Evolutionary conservation across 37 sponge, comb jelly and placozoan genomes (phyloP).

Genomic region (Axinella damicornis): DNA sequence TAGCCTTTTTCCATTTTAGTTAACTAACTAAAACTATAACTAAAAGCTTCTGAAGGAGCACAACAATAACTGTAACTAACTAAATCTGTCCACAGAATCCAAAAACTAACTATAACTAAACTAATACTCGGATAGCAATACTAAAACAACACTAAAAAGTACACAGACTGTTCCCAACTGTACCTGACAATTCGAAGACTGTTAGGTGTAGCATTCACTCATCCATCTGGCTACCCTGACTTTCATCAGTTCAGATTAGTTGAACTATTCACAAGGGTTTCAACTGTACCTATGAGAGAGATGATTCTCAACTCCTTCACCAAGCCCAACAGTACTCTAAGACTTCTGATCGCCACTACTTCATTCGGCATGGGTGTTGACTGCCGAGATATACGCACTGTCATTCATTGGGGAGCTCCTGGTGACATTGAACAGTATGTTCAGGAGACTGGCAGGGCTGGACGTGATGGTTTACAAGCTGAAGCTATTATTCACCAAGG

Average conservation of each 20-base stretch:
- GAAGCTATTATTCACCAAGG: slow-evolving; percentile 24
- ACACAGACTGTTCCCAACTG: slow-evolving; percentile 21
- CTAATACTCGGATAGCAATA: no score
- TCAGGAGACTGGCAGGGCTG: slow-evolving; percentile 46
- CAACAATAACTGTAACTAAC: no score
- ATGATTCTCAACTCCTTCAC: slow-evolving; percentile 26
- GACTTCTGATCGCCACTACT: slow-evolving; percentile 23
- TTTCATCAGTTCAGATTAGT: slow-evolving; percentile 4
- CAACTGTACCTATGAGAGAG: slow-evolving; percentile 7
- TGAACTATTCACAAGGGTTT: slow-evolving; percentile 34
- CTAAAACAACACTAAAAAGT: no score
- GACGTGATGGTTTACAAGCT: slow-evolving; percentile 31
- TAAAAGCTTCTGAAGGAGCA: no score
- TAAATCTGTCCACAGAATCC: no score
- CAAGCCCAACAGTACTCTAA: background rate
- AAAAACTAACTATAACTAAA: no score
- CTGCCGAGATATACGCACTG: slow-evolving; percentile 20
- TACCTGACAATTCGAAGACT: background rate
- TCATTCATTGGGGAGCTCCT: slow-evolving; percentile 45
- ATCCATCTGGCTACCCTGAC: slow-evolving; percentile 26
- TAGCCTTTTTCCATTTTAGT: no score
- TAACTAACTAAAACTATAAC: no score
- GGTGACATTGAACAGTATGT: slow-evolving; percentile 24
- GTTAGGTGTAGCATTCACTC: slow-evolving; percentile 21
- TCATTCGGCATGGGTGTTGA: slow-evolving; percentile 52